These are phyloP conservation scores for Globodera ellingtonae DNA, from an alignment of 1,140 invertebrate species.

Conservation along the genomic window DNA sequence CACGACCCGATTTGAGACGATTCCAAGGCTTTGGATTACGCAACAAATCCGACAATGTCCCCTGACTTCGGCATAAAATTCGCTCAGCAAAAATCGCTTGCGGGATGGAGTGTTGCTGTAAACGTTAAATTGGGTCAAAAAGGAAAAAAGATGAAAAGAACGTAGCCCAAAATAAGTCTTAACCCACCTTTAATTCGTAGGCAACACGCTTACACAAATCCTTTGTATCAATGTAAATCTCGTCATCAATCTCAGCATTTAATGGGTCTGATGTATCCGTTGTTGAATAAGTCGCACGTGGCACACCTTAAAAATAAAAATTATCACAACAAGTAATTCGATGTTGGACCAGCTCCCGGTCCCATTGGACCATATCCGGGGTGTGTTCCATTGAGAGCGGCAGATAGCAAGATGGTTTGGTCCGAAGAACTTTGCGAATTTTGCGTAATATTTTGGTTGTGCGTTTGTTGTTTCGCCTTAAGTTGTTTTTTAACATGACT, in stretches of 20 bases:
- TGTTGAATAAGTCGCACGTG: constrained; percentile 54
- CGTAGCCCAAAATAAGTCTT: too few species aligned
- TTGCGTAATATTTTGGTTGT: constrained; percentile 4
- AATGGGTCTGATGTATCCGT: constrained; percentile 57
- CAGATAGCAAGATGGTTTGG: not conserved
- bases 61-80: constrained; percentile 64
- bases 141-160: not conserved
- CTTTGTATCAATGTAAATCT: constrained; percentile 65
- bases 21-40: constrained; percentile 66
- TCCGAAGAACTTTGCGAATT: not conserved
- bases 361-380: constrained; percentile 28
- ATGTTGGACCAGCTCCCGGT: constrained; percentile 27
- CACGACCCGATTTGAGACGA: constrained; percentile 64
- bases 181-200: constrained; percentile 58
- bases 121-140: not conserved
- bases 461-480: constrained; percentile 20
- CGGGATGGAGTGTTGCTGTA: constrained; percentile 60
- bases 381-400: not conserved
- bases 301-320: constrained; percentile 42
- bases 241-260: constrained; percentile 64
- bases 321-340: not conserved
- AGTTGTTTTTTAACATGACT: not conserved
- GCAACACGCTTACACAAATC: constrained; percentile 64
- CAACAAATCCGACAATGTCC: constrained; percentile 64
- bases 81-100: constrained; percentile 65